phyloP scores from a whole-genome alignment of 2,797 vertebrate species.

The Iguana delicatissima region DNA sequence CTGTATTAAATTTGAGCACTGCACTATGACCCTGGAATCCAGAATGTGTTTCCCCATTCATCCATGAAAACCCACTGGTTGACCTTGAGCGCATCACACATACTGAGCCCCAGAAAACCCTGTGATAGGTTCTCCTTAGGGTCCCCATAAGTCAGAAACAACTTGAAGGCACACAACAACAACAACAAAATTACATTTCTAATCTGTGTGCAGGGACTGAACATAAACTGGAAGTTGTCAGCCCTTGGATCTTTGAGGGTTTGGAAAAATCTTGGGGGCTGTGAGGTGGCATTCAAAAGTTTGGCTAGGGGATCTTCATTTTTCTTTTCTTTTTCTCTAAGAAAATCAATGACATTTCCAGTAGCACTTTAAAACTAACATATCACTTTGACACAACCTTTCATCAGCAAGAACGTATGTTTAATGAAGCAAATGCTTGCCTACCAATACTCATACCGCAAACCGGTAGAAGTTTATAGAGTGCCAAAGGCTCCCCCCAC shows the following conservation, averaged over 20 bases:
- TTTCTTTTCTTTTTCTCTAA: background rate
- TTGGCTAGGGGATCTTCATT: background rate
- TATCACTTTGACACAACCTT: background rate
- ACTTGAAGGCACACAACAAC: too few relatives aligned
- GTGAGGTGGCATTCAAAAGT: accelerated
- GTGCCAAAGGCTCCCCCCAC: background rate
- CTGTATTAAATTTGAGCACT: too few relatives aligned
- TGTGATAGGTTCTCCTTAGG: too few relatives aligned
- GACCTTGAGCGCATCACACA: too few relatives aligned
- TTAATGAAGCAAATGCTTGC: background rate
- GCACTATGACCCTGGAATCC: too few relatives aligned
- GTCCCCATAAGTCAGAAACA: too few relatives aligned
- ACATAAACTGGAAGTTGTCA: slow-evolving; percentile 19
- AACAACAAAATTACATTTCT: too few relatives aligned
- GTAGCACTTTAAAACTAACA: background rate
- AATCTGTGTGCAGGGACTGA: too few relatives aligned
- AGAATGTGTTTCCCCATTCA: too few relatives aligned
- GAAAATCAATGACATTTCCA: background rate
- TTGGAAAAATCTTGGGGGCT: slow-evolving; percentile 23
- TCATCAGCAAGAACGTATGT: background rate
- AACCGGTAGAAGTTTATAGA: background rate
- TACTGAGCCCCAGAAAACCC: too few relatives aligned
- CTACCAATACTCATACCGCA: background rate
- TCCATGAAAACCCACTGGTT: too few relatives aligned
- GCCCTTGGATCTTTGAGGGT: background rate